These are phyloP conservation scores for Iphiclides podalirius DNA, from an alignment of 2,888 invertebrate species.

Conservation along the genomic window DNA sequence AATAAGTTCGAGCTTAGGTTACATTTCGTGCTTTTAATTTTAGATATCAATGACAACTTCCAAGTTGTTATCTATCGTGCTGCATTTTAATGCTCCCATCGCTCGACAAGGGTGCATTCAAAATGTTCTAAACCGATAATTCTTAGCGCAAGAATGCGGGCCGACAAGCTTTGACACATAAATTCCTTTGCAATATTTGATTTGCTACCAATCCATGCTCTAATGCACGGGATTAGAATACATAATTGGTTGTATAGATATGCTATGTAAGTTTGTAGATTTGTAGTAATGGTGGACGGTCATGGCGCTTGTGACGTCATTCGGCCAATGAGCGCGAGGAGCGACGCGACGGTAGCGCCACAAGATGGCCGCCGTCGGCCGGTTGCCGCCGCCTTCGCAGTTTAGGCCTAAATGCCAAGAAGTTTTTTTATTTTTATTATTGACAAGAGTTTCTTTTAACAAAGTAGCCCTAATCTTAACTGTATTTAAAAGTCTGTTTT, in stretches of 20 bases:
- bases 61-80: constrained; percentile 57
- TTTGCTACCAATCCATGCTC: constrained; percentile 29
- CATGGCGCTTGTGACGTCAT: constrained; percentile 76
- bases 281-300: constrained; percentile 69
- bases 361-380: constrained; percentile 76
- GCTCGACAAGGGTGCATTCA: constrained; percentile 75
- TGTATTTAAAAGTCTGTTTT: not conserved
- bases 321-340: constrained; percentile 69
- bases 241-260: constrained; percentile 37
- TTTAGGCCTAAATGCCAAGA: constrained; percentile 72
- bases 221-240: constrained; percentile 38
- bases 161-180: constrained; percentile 66
- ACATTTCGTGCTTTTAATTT: constrained; percentile 10
- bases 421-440: constrained; percentile 35
- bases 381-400: constrained; percentile 66
- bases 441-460: constrained; percentile 3
- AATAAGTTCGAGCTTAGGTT: not conserved
- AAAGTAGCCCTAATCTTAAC: not conserved
- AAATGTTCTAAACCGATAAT: constrained; percentile 74
- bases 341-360: constrained; percentile 69
- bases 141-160: constrained; percentile 70
- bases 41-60: constrained; percentile 23
- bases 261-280: constrained; percentile 43
- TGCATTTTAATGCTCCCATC: constrained; percentile 65
- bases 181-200: constrained; percentile 43